These are phyloP conservation scores for Tetramorium parvispinum DNA, from an alignment of 1,140 invertebrate genomes.

Conservation along the genomic window DNA sequence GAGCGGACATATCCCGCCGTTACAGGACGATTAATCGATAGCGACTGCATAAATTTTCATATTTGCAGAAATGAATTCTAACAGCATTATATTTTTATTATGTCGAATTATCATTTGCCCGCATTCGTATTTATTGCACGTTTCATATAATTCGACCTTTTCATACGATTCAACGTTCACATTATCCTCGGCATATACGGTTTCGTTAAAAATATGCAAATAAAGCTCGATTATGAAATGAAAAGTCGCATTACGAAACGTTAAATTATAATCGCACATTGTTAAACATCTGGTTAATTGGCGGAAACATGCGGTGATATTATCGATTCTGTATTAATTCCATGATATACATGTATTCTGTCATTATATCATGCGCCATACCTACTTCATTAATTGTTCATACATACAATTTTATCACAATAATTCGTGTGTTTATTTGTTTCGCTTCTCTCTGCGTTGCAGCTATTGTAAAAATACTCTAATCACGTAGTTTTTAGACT, in stretches of 20 bases:
- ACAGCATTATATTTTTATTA: slow-evolving; percentile 40
- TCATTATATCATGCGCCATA: background rate
- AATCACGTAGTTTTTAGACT: slow-evolving; percentile 25
- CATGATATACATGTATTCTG: background rate
- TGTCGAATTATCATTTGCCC: slow-evolving; percentile 20
- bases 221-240: slow-evolving; percentile 11
- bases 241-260: slow-evolving; percentile 30
- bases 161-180: background rate
- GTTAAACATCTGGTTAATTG: slow-evolving; percentile 32
- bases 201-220: slow-evolving; percentile 27
- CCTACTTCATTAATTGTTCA: background rate
- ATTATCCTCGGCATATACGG: background rate
- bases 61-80: slow-evolving; percentile 32
- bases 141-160: slow-evolving; percentile 1
- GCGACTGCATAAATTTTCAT: slow-evolving; percentile 34
- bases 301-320: background rate
- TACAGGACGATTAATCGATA: slow-evolving; percentile 35
- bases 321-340: slow-evolving; percentile 34
- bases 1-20: background rate
- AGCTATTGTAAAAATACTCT: background rate
- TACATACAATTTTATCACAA: background rate
- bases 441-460: background rate
- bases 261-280: slow-evolving; percentile 40
- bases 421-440: background rate
- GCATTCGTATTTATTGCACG: background rate